Percentiles rank a stretch among this genome's conserved stretches.
Conservation (phyloP, 2,113 vertebrate genomes). For the Emydocephalus ijimae region DNA sequence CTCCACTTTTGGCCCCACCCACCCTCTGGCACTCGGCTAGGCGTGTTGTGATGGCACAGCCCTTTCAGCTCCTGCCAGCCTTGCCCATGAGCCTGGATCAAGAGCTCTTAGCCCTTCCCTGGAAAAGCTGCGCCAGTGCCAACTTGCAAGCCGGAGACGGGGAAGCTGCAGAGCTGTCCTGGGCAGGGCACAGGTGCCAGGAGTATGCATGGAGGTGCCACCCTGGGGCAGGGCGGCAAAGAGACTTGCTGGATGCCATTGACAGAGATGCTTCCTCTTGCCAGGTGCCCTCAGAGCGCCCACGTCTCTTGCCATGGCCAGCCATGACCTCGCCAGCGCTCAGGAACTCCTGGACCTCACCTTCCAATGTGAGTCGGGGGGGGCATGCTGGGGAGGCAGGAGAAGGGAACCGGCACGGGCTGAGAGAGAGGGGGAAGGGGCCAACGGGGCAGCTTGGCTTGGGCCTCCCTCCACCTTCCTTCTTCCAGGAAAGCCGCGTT, state of each 20-base stretch:
- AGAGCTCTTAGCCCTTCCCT: neutral
- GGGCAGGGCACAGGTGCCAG: conserved; percentile 1
- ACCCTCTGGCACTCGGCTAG: neutral
- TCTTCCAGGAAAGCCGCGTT: neutral
- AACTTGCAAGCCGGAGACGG: neutral
- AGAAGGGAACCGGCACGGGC: fast-evolving
- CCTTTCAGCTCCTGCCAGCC: neutral
- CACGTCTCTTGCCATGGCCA: conserved; percentile 55
- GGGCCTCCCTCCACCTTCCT: neutral
- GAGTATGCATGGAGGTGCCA: neutral
- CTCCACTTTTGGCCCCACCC: neutral
- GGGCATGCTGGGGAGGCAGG: neutral
- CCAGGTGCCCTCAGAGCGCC: neutral
- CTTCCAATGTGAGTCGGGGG: conserved; percentile 62
- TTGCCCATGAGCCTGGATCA: neutral
- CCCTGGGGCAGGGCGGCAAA: neutral
- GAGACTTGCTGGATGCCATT: neutral
- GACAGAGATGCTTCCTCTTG: neutral
- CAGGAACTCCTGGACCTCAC: conserved; percentile 58
- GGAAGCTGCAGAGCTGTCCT: neutral
- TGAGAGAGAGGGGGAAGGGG: too few species aligned
- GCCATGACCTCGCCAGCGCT: conserved; percentile 46
- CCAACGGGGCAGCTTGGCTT: neutral
- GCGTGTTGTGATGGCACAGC: neutral
- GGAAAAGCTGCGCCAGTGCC: neutral